Base-by-base conservation (phyloP, 2,113 vertebrate species). In the Burhinus bistriatus region DNA sequence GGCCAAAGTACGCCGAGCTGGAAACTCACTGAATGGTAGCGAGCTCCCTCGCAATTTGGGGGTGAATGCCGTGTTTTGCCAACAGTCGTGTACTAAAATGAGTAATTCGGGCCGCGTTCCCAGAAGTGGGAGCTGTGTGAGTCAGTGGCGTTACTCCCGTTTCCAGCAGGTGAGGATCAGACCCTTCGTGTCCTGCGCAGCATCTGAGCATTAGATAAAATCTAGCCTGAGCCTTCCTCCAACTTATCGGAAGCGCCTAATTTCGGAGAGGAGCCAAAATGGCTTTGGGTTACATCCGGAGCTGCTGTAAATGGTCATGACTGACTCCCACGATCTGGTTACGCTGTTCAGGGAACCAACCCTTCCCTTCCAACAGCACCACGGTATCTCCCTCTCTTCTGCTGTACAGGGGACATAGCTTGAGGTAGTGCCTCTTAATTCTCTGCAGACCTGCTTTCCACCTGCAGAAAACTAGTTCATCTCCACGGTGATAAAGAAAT, bases 1-100 rank as follows among this genome's bases (percentile, higher is more conserved):
- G 97, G 97, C 96, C 97, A 96, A 97, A 97, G 96, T 91, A 89
- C 21, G 51, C 90, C 26, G 17, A 0, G 10, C 89, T 95, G 91
- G 78, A 83, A 94, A 54, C 23, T 38, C 2, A 0, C 71, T 80
- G 89, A 59, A 81, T 97, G 91, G 96, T 51, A 89, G 95, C 9
- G 12, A 89, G 45, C 68, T 96, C 75, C 91, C 91, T 93, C 0
- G 8, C 55, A 85, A 70, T 95, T 94, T 97, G 89, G 93, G 96
- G 94, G 96, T 94, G 90, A 96, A 93, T 34, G 59, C 44, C 0
- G 11, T 95, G 91, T 95, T 97, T 95, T 95, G 91, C 93, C 96
- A 97, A 90, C 89, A 91, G 62, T 32, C 5, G 2, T 34, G 42
- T 49, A 45, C 91, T 76, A 34, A 86, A 93, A 88, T 45, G 91